Evolutionary conservation across 2,888 invertebrate genomes (phyloP).

Genomic region (Erebia palarica): DNA sequence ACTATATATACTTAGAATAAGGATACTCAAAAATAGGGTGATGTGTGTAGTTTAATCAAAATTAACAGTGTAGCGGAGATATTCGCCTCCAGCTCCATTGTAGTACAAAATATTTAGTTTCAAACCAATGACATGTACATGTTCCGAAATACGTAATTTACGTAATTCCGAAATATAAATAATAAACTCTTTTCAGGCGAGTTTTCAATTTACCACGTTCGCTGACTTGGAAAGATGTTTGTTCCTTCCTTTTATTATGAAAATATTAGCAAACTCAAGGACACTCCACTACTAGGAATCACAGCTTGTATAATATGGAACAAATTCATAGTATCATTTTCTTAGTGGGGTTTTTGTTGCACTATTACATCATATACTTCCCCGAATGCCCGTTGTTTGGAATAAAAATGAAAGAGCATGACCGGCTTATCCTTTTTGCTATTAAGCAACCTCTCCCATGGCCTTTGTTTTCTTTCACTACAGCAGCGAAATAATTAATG

Average conservation of each 20-base stretch:
- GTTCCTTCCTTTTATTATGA: neutral
- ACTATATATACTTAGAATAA: neutral
- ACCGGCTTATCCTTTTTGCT: too few species aligned
- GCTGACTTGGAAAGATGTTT: slow-evolving; percentile 14
- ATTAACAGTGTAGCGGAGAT: slow-evolving; percentile 23
- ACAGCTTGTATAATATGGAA: neutral
- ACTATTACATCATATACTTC: too few species aligned
- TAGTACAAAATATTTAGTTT: neutral
- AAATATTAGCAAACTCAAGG: slow-evolving; percentile 4
- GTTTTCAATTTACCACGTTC: slow-evolving; percentile 5
- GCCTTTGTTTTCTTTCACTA: neutral
- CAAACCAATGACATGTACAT: slow-evolving; percentile 4
- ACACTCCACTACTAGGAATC: neutral
- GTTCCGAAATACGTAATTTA: slow-evolving; percentile 3
- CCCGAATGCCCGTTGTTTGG: too few species aligned
- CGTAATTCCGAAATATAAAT: too few species aligned
- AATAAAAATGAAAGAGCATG: too few species aligned
- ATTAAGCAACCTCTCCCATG: too few species aligned
- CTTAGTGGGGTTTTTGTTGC: too few species aligned
- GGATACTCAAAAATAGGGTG: neutral
- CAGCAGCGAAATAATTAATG: neutral
- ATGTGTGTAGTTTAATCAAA: slow-evolving; percentile 27
- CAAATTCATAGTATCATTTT: too few species aligned
- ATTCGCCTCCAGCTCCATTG: slow-evolving; percentile 14
- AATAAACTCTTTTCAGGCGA: neutral